These are phyloP conservation scores for Henricia sp. DNA, from an alignment of 53 echinoderm and acorn worm species.

Conservation along the genomic window DNA sequence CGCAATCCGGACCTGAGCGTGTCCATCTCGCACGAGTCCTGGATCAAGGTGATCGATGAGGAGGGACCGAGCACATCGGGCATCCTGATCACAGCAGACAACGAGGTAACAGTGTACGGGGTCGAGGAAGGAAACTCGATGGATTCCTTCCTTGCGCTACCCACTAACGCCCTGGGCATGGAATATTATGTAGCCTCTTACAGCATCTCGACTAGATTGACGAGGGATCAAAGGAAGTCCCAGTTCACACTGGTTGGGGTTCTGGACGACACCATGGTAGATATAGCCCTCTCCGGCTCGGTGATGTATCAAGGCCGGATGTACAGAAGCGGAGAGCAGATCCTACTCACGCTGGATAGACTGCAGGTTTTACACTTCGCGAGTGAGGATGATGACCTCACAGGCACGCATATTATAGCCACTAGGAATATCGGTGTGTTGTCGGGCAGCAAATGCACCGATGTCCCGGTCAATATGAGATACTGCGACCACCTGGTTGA, in stretches of 20 bases:
- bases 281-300: conserved; percentile 52
- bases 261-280: conserved; percentile 62
- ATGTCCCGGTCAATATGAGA: conserved; percentile 70
- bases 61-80: conserved; percentile 51
- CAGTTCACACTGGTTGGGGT: conserved; percentile 90
- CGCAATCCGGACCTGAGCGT: conserved; percentile 55
- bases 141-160: conserved; percentile 89
- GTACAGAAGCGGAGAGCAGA: conserved; percentile 21
- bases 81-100: conserved; percentile 74
- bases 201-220: conserved; percentile 69
- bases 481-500: conserved; percentile 91
- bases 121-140: conserved; percentile 85
- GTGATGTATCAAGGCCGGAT: conserved; percentile 30
- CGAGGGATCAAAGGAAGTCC: conserved; percentile 76
- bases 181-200: conserved; percentile 90
- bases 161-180: conserved; percentile 78
- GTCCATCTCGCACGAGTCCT: conserved; percentile 37
- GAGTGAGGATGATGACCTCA: conserved; percentile 76
- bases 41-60: conserved; percentile 40
- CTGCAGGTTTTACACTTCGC: conserved; percentile 69
- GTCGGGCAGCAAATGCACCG: conserved; percentile 92
- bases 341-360: conserved; percentile 58
- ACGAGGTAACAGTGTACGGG: conserved; percentile 83
- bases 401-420: conserved; percentile 80
- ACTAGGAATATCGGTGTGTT: conserved; percentile 77